These are phyloP conservation scores for Cynoglossus semilaevis DNA, from an alignment of 2,113 vertebrate genomes.

Conservation along the genomic window DNA sequence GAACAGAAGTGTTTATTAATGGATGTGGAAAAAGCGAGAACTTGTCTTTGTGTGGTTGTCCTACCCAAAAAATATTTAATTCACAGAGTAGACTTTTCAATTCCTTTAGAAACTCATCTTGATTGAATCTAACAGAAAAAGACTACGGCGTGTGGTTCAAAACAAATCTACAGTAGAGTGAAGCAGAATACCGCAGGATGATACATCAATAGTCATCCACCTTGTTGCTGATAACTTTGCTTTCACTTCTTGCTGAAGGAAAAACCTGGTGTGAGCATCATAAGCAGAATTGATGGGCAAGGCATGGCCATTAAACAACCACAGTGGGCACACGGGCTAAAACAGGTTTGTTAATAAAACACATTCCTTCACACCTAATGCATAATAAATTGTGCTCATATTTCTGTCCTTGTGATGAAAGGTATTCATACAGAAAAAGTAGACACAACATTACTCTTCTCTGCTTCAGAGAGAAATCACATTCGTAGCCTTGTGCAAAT, in stretches of 20 bases:
- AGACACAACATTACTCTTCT: conserved; percentile 2
- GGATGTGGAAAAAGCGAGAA: too few species aligned
- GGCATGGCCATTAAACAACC: conserved; percentile 28
- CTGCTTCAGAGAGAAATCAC: not conserved
- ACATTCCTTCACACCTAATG: conserved; percentile 2
- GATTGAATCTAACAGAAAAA: too few species aligned
- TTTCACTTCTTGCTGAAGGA: conserved; percentile 12
- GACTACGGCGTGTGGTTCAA: not conserved
- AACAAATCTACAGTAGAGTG: conserved; percentile 26
- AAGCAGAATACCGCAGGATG: conserved; percentile 27
- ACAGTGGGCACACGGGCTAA: not conserved
- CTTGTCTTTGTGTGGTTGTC: too few species aligned
- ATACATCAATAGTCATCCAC: conserved; percentile 25
- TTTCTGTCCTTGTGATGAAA: conserved; percentile 13
- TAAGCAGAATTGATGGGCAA: conserved; percentile 14
- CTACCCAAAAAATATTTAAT: too few species aligned
- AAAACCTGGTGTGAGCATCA: not conserved
- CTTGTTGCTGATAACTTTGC: conserved; percentile 25
- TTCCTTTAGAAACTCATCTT: too few species aligned
- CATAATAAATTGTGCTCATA: conserved; percentile 6
- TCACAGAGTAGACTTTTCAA: too few species aligned
- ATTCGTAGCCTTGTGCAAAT: not conserved
- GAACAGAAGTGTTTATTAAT: too few species aligned
- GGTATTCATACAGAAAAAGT: not conserved
- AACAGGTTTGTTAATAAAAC: not conserved